phyloP scores from a whole-genome alignment of 2,797 vertebrate genomes.

The Spinus olivaceus region DNA sequence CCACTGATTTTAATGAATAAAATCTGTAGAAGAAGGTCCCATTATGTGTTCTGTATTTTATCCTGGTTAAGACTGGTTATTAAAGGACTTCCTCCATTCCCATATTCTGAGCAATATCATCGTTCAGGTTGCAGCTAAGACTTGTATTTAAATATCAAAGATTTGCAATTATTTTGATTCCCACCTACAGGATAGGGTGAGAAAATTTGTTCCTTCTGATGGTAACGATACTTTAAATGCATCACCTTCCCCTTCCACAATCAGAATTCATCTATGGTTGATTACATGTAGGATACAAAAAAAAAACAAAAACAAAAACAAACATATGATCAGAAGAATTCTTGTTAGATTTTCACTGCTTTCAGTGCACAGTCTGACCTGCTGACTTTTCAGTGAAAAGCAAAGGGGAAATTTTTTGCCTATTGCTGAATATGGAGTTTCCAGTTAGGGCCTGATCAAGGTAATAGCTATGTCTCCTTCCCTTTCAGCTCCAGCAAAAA shows the following conservation, averaged over 20 bases:
- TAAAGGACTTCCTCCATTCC: background rate
- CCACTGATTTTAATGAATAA: background rate
- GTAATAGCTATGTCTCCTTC: background rate
- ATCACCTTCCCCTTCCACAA: background rate
- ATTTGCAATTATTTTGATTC: background rate
- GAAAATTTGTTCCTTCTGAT: background rate
- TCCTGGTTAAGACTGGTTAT: background rate
- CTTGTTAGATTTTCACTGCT: background rate
- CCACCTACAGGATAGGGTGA: background rate
- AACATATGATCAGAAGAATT: background rate
- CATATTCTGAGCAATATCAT: background rate
- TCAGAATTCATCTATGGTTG: background rate
- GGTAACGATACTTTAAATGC: background rate
- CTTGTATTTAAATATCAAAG: background rate
- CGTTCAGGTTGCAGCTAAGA: background rate
- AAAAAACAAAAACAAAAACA: background rate
- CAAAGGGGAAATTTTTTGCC: background rate
- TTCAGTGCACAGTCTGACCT: background rate
- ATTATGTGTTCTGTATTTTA: background rate
- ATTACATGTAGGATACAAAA: rapidly evolving
- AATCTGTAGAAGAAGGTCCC: background rate
- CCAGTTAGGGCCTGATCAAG: background rate
- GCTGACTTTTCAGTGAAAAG: background rate
- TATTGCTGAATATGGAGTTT: background rate
- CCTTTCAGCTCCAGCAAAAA: background rate